These are phyloP conservation scores for Phaedon cochleariae DNA, from an alignment of 2,888 invertebrate species.

Conservation along the genomic window DNA sequence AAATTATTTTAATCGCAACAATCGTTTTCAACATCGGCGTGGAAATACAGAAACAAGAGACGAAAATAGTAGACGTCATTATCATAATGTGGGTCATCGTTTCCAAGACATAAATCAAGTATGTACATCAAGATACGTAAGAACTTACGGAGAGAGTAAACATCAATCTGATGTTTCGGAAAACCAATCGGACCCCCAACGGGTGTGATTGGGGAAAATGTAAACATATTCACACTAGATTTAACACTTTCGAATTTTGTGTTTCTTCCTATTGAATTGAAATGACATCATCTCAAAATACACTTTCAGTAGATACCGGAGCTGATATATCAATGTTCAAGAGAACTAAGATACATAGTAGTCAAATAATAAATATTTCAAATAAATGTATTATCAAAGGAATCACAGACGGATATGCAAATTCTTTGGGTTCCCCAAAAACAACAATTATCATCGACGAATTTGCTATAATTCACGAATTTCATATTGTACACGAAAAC, in stretches of 20 bases:
- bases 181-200: constrained; percentile 1
- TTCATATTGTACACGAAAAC: not conserved
- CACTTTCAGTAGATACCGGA: constrained; percentile 2
- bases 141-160: too few relatives aligned
- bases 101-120: too few relatives aligned
- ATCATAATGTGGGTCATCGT: too few relatives aligned
- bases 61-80: too few relatives aligned
- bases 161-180: too few relatives aligned
- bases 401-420: not conserved
- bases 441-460: not conserved
- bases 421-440: not conserved
- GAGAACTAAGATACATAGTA: not conserved
- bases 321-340: constrained; percentile 5
- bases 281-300: not conserved
- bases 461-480: not conserved
- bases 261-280: not conserved
- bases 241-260: not conserved
- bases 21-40: too few relatives aligned
- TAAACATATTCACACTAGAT: not conserved
- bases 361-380: not conserved
- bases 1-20: too few relatives aligned
- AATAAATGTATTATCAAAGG: not conserved
- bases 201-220: not conserved
- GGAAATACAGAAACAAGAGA: too few relatives aligned
- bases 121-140: too few relatives aligned